A percentile compares a stretch with the other conserved stretches of the same genome.
These are phyloP conservation scores for Aphodius sticticus DNA, from an alignment of 2,888 invertebrate genomes.

Conservation along the genomic window DNA sequence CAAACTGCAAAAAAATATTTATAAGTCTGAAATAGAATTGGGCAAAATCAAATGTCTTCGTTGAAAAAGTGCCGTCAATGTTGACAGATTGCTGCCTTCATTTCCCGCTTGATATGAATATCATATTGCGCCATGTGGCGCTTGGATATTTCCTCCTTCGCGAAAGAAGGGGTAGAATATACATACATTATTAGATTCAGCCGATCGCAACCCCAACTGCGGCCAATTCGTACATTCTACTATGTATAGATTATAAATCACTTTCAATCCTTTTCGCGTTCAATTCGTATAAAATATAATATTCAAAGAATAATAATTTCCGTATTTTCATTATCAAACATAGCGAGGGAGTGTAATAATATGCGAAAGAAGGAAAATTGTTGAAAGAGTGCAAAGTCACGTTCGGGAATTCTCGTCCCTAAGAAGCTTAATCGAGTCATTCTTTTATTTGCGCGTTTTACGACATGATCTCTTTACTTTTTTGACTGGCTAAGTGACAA, in stretches of 20 bases:
- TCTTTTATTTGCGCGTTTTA: not conserved
- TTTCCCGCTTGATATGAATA: constrained; percentile 20
- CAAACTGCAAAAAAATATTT: too few species aligned
- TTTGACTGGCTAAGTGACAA: not conserved
- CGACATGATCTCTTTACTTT: not conserved
- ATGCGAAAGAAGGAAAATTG: too few species aligned
- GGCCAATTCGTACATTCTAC: not conserved
- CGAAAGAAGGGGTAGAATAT: not conserved
- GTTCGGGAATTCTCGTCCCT: not conserved
- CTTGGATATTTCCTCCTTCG: constrained; percentile 12
- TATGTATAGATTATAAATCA: not conserved
- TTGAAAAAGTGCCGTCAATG: constrained; percentile 9
- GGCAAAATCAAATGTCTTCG: not conserved
- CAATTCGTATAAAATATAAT: not conserved
- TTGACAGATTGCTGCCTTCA: constrained; percentile 23
- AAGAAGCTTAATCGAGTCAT: not conserved
- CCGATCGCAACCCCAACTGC: not conserved
- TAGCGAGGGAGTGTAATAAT: too few species aligned
- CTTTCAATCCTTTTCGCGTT: not conserved
- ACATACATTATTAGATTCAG: not conserved
- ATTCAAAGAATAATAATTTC: not conserved
- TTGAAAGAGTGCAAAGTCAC: not conserved
- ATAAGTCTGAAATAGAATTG: not conserved
- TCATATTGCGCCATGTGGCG: constrained; percentile 19
- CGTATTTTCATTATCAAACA: too few species aligned